Conservation (phyloP, 2,797 vertebrate species). For the Bradypus variegatus region DNA sequence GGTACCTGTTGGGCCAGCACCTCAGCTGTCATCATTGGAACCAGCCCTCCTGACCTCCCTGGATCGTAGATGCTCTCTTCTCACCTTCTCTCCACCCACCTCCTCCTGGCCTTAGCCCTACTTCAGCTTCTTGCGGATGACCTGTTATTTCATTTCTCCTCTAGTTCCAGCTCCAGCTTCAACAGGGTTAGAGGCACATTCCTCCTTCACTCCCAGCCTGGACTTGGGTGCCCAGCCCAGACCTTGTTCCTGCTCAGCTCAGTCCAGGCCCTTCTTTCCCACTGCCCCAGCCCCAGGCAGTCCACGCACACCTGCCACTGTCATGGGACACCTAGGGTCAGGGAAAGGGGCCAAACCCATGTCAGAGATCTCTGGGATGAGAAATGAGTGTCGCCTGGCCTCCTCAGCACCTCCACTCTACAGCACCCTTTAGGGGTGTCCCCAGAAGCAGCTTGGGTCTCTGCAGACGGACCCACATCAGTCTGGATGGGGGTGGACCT, state of each 20-base stretch:
- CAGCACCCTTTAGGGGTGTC: background rate
- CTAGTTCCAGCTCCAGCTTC: background rate
- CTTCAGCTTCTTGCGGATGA: background rate
- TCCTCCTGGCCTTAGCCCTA: background rate
- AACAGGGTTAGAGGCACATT: background rate
- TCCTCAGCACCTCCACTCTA: background rate
- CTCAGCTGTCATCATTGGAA: background rate
- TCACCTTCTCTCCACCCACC: background rate
- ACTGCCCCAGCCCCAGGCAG: accelerated
- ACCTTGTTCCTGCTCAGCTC: background rate
- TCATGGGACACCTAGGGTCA: background rate
- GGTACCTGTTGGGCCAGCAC: background rate
- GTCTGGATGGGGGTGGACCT: background rate
- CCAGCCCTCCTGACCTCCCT: background rate
- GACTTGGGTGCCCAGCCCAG: background rate
- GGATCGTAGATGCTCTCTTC: background rate
- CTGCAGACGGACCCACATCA: background rate
- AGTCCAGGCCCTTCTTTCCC: background rate
- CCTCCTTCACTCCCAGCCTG: background rate
- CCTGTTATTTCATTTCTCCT: background rate
- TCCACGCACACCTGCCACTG: background rate
- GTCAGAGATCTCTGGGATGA: background rate
- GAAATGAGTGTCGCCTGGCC: background rate
- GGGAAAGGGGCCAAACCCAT: background rate
- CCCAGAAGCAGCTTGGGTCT: background rate